phyloP scores from a whole-genome alignment of 2,797 vertebrate species.

The Thaleichthys pacificus region DNA sequence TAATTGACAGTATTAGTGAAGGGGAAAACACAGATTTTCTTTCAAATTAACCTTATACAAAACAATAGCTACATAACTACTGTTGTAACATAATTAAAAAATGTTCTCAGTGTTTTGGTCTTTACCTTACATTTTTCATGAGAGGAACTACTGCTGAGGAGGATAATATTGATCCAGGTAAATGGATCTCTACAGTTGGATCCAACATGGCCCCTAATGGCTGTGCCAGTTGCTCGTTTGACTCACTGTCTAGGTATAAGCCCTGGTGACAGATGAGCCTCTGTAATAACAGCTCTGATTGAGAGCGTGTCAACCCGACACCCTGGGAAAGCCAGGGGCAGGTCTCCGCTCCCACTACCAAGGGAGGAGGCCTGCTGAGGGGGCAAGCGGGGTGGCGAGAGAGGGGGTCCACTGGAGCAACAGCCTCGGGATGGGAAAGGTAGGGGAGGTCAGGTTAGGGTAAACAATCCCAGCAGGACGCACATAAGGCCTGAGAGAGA shows the following conservation, averaged over 20 bases:
- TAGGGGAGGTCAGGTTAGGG: background rate
- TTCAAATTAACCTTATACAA: slow-evolving; percentile 23
- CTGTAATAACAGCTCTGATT: slow-evolving; percentile 58
- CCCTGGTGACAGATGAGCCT: slow-evolving; percentile 60
- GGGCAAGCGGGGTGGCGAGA: slow-evolving; percentile 17
- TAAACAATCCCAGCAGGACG: background rate
- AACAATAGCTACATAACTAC: slow-evolving; percentile 18
- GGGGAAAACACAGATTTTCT: slow-evolving; percentile 42
- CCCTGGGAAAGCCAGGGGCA: slow-evolving; percentile 65
- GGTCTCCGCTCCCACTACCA: slow-evolving; percentile 40
- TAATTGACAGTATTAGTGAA: slow-evolving; percentile 18
- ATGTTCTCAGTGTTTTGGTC: background rate
- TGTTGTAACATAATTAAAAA: slow-evolving; percentile 26
- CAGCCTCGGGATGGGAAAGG: background rate
- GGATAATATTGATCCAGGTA: slow-evolving; percentile 70
- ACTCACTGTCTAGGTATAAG: slow-evolving; percentile 60
- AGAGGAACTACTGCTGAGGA: slow-evolving; percentile 36
- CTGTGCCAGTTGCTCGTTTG: slow-evolving; percentile 53
- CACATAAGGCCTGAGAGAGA: background rate
- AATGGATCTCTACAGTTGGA: slow-evolving; percentile 48
- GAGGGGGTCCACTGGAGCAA: background rate
- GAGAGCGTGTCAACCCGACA: slow-evolving; percentile 64
- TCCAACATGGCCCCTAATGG: slow-evolving; percentile 45
- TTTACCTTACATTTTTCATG: slow-evolving; percentile 31
- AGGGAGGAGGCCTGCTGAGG: slow-evolving; percentile 54